Percentiles rank a stretch among this genome's conserved stretches.
Conservation (phyloP, 2,888 invertebrate species). For the Dascillus cervinus region DNA sequence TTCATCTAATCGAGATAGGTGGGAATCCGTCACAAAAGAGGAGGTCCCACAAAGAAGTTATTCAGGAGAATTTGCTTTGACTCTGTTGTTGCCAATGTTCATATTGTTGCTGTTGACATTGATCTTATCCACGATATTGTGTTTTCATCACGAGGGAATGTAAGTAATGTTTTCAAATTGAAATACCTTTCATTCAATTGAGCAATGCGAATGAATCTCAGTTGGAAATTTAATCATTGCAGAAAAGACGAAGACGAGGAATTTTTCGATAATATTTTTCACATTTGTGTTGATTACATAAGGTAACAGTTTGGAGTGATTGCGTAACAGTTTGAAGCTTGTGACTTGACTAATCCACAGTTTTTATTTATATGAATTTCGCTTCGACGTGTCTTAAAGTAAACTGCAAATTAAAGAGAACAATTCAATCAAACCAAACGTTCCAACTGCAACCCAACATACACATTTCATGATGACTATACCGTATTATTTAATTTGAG, state of each 20-base stretch:
- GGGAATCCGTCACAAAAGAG: constrained; percentile 54
- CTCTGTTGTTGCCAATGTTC: constrained; percentile 61
- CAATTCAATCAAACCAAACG: too few species aligned
- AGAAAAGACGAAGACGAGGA: constrained; percentile 58
- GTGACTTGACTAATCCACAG: too few species aligned
- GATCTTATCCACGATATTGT: constrained; percentile 62
- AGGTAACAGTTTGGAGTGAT: constrained; percentile 31
- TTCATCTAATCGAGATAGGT: constrained; percentile 44
- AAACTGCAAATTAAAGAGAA: too few species aligned
- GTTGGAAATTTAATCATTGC: constrained; percentile 41
- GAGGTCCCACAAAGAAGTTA: constrained; percentile 63
- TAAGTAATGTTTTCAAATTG: constrained; percentile 45
- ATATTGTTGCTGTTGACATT: constrained; percentile 59
- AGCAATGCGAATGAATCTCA: too few species aligned
- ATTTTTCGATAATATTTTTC: constrained; percentile 63
- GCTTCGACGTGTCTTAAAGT: too few species aligned
- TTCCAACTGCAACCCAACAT: too few species aligned
- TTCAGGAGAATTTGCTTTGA: constrained; percentile 58
- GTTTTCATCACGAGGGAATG: constrained; percentile 70
- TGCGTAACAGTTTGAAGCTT: constrained; percentile 2
- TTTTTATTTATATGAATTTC: too few species aligned
- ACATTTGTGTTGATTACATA: constrained; percentile 59
- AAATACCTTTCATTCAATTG: constrained; percentile 7
- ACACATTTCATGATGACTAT: too few species aligned
- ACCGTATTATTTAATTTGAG: too few species aligned